Conservation (phyloP, 1,140 invertebrate genomes). For the Magallana gigas region DNA sequence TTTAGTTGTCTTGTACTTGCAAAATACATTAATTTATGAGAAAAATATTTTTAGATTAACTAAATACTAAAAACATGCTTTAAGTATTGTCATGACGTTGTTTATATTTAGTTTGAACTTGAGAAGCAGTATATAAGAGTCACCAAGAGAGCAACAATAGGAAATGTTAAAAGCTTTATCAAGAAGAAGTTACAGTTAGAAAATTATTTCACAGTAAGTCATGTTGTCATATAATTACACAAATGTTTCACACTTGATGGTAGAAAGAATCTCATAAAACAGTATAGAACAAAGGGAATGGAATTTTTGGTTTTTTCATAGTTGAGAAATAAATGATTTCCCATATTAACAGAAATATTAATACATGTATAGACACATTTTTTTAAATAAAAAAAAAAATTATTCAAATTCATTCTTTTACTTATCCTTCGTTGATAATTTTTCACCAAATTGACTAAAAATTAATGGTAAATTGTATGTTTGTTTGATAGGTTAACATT, state of each 20-base stretch:
- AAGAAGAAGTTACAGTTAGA: slow-evolving; percentile 62
- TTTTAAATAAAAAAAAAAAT: neutral
- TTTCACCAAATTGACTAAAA: neutral
- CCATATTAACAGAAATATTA: neutral
- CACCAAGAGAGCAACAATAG: slow-evolving; percentile 64
- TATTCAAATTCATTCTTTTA: neutral
- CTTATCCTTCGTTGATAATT: neutral
- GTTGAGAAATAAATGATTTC: no score
- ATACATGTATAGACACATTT: neutral
- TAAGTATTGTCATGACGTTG: neutral
- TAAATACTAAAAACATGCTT: no score
- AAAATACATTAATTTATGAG: neutral
- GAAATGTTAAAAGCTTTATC: slow-evolving; percentile 61
- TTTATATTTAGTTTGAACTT: slow-evolving; percentile 59
- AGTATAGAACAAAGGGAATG: no score
- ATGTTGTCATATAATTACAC: no score
- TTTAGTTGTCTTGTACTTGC: neutral
- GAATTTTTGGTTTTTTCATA: no score
- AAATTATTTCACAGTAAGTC: slow-evolving; percentile 60
- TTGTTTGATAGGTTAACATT: neutral
- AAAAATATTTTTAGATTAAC: no score
- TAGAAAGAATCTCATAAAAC: no score
- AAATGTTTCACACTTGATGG: no score
- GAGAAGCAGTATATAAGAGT: slow-evolving; percentile 66
- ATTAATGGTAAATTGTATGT: neutral